These are phyloP conservation scores for Acyrthosiphon pisum DNA, from an alignment of 1,140 invertebrate genomes.

Conservation along the genomic window DNA sequence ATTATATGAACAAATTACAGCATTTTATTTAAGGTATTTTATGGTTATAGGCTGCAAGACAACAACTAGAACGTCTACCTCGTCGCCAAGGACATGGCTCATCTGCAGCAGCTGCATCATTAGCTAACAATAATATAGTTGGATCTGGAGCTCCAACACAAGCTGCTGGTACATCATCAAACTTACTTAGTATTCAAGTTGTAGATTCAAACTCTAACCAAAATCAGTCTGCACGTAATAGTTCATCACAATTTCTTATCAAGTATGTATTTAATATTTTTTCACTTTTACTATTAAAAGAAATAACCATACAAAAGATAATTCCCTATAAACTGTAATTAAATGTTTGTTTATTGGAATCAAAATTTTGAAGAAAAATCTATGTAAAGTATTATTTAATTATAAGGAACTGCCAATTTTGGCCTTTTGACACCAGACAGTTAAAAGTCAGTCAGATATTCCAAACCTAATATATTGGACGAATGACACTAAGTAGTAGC, in stretches of 20 bases:
- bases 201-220: conserved; percentile 48
- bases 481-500: too few relatives aligned
- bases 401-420: background rate
- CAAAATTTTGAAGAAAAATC: background rate
- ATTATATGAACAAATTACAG: background rate
- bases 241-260: conserved; percentile 51
- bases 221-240: conserved; percentile 51
- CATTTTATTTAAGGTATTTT: background rate
- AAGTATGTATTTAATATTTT: conserved; percentile 32
- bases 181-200: conserved; percentile 49
- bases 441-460: too few relatives aligned
- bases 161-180: conserved; percentile 42
- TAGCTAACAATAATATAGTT: conserved; percentile 55
- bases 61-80: conserved; percentile 86
- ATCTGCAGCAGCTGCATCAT: conserved; percentile 61
- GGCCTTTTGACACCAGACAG: background rate
- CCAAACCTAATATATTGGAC: too few relatives aligned
- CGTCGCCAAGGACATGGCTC: conserved; percentile 73
- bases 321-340: background rate
- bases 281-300: too few relatives aligned
- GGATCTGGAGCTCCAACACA: conserved; percentile 40
- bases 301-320: background rate
- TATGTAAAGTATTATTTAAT: background rate
- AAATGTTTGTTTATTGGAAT: background rate
- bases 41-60: conserved; percentile 72